A percentile compares a stretch with the other conserved stretches of the same genome.
Conservation (phyloP, 2,888 invertebrate genomes). For the Stegophylla sp. region DNA sequence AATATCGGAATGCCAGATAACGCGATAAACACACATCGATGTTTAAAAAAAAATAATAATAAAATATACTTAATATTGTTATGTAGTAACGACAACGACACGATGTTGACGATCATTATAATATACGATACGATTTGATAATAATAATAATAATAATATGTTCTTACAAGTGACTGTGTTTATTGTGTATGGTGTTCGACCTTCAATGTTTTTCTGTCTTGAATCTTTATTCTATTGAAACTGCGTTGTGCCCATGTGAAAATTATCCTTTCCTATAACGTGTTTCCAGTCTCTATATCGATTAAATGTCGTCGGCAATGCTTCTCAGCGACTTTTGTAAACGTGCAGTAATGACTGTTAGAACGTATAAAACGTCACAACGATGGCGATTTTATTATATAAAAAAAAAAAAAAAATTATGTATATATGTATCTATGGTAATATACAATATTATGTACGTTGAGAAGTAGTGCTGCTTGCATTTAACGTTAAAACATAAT, state of each 20-base stretch:
- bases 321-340: conserved; percentile 44
- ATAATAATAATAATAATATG: background rate
- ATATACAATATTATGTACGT: conserved; percentile 26
- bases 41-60: too few species aligned
- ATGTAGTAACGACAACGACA: too few species aligned
- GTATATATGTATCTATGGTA: background rate
- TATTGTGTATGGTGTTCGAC: conserved; percentile 55
- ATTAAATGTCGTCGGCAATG: conserved; percentile 42
- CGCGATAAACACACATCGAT: conserved; percentile 42
- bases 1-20: conserved; percentile 25
- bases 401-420: too few species aligned
- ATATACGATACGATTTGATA: background rate
- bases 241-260: conserved; percentile 61
- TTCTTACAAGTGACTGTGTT: conserved; percentile 48
- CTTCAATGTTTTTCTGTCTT: conserved; percentile 58
- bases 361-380: too few species aligned
- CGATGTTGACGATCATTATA: too few species aligned
- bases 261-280: conserved; percentile 44
- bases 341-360: background rate
- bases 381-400: too few species aligned
- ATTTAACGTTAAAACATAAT: conserved; percentile 32
- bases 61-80: too few species aligned
- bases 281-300: conserved; percentile 46
- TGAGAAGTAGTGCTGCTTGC: conserved; percentile 47
- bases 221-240: conserved; percentile 56